These are phyloP conservation scores for Euglossa dilemma DNA, from an alignment of 1,140 invertebrate species.

Conservation along the genomic window DNA sequence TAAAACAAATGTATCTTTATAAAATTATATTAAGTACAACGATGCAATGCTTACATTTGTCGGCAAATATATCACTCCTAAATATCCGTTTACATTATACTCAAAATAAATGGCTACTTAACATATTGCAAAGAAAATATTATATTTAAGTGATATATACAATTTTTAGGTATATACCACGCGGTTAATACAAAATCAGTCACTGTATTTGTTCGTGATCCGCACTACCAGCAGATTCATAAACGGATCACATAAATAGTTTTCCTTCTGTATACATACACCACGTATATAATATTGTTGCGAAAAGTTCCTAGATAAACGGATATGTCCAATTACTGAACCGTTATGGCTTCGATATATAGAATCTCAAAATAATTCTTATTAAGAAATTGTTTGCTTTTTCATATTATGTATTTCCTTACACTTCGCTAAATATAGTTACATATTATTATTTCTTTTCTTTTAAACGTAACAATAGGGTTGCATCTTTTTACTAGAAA, in stretches of 20 bases:
- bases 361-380: constrained; percentile 4
- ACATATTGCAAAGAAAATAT: constrained; percentile 32
- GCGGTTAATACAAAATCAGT: constrained; percentile 57
- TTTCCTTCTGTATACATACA: constrained; percentile 43
- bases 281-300: constrained; percentile 5
- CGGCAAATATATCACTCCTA: constrained; percentile 25
- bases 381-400: not conserved
- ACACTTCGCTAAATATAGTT: not conserved
- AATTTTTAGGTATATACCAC: constrained; percentile 57
- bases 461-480: not conserved
- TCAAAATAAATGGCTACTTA: constrained; percentile 21
- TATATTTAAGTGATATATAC: constrained; percentile 43
- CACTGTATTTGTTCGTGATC: constrained; percentile 46
- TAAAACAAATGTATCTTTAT: constrained; percentile 48
- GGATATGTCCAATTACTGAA: constrained; percentile 15
- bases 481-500: constrained; percentile 13
- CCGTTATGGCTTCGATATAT: constrained; percentile 16
- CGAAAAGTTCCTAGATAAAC: constrained; percentile 40
- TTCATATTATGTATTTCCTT: not conserved
- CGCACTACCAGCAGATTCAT: constrained; percentile 49
- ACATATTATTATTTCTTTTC: not conserved
- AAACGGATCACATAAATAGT: constrained; percentile 53
- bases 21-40: constrained; percentile 19
- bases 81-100: constrained; percentile 22
- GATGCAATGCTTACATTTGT: constrained; percentile 41